Conservation (phyloP, 2,888 invertebrate species). For the Saturnia pavonia region DNA sequence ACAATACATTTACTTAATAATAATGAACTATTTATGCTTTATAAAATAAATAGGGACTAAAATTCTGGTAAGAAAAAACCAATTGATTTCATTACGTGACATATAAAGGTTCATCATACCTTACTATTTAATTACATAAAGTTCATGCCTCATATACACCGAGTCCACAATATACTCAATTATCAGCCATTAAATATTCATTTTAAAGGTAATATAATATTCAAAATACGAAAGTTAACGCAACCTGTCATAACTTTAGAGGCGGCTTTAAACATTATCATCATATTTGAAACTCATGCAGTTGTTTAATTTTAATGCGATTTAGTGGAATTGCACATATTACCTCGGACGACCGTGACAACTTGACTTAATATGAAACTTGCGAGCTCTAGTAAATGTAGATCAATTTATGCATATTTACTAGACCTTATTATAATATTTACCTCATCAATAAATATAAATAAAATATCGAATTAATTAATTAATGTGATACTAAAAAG, state of each 20-base stretch:
- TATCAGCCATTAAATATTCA: background rate
- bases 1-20: no score
- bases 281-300: conserved; percentile 1
- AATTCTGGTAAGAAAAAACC: no score
- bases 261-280: background rate
- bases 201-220: background rate
- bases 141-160: no score
- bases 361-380: background rate
- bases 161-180: no score
- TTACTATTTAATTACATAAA: no score
- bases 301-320: conserved; percentile 5
- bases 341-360: background rate
- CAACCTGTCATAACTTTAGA: background rate
- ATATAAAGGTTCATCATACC: no score
- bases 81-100: no score
- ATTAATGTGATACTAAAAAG: no score
- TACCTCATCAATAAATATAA: background rate
- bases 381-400: background rate
- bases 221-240: background rate
- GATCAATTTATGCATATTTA: background rate
- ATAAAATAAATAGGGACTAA: no score
- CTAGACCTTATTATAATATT: background rate
- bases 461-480: background rate
- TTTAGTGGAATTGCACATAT: conserved; percentile 8
- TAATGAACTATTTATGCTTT: no score